Evolutionary conservation across 2,888 invertebrate genomes (phyloP).

Genomic region (Augiades crinisus): DNA sequence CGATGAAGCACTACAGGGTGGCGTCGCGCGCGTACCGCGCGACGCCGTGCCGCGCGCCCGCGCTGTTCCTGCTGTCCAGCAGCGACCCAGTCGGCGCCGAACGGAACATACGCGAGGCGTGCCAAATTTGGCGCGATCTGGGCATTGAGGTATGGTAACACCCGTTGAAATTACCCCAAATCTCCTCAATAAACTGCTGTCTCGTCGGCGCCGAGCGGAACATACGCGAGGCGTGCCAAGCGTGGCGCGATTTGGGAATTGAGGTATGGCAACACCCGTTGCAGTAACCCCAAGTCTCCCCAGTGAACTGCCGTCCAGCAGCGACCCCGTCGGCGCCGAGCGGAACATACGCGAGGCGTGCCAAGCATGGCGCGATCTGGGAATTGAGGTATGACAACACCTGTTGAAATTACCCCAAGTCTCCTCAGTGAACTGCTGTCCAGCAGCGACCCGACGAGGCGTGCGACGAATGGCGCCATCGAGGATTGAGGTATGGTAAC

Average conservation of each 20-base stretch:
- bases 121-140: constrained; percentile 87
- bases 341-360: constrained; percentile 85
- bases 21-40: constrained; percentile 92
- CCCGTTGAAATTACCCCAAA: no score
- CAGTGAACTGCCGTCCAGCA: constrained; percentile 85
- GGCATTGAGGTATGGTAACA: constrained; percentile 84
- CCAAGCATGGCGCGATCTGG: constrained; percentile 88
- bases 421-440: no score
- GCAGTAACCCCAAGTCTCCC: no score
- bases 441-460: no score
- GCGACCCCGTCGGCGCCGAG: constrained; percentile 86
- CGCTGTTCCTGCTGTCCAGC: constrained; percentile 86
- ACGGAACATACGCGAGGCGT: constrained; percentile 85
- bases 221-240: no score
- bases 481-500: no score
- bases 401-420: no score
- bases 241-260: no score
- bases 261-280: no score
- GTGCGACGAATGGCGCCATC: no score
- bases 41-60: constrained; percentile 88
- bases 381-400: constrained; percentile 82
- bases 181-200: no score
- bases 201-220: no score
- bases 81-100: constrained; percentile 86
- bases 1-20: constrained; percentile 90